These are phyloP conservation scores for Pantala flavescens DNA, from an alignment of 1,140 invertebrate genomes.

Conservation along the genomic window DNA sequence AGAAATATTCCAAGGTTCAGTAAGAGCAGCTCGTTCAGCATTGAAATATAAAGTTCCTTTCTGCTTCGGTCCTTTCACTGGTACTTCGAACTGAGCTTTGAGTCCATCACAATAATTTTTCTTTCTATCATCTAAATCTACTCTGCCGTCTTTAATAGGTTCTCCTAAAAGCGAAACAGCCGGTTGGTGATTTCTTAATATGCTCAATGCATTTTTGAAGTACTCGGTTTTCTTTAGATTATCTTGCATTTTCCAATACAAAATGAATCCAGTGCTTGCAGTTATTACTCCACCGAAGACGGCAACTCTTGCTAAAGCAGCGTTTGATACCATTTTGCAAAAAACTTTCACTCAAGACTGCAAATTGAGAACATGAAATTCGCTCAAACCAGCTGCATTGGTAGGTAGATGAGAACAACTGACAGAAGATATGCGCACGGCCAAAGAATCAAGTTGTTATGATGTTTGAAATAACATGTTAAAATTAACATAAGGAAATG, in stretches of 20 bases:
- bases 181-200: slow-evolving; percentile 39
- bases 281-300: slow-evolving; percentile 39
- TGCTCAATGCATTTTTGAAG: slow-evolving; percentile 45
- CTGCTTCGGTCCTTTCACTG: slow-evolving; percentile 47
- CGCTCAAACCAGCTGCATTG: no score
- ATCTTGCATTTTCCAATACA: slow-evolving; percentile 36
- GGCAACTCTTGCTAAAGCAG: slow-evolving; percentile 39
- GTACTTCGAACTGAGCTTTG: slow-evolving; percentile 45
- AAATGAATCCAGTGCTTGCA: slow-evolving; percentile 34
- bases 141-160: slow-evolving; percentile 47
- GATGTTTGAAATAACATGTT: no score
- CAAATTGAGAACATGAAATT: no score
- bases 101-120: slow-evolving; percentile 42
- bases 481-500: no score
- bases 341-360: no score
- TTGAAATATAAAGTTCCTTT: slow-evolving; percentile 44
- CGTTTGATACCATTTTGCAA: slow-evolving; percentile 31
- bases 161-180: slow-evolving; percentile 48
- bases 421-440: no score
- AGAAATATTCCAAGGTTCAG: slow-evolving; percentile 37
- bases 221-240: slow-evolving; percentile 39
- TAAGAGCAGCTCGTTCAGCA: slow-evolving; percentile 32
- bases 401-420: no score
- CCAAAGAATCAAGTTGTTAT: no score
- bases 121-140: slow-evolving; percentile 42